These are phyloP conservation scores for Leucoptera coffeella DNA, from an alignment of 2,888 invertebrate species.

Conservation along the genomic window DNA sequence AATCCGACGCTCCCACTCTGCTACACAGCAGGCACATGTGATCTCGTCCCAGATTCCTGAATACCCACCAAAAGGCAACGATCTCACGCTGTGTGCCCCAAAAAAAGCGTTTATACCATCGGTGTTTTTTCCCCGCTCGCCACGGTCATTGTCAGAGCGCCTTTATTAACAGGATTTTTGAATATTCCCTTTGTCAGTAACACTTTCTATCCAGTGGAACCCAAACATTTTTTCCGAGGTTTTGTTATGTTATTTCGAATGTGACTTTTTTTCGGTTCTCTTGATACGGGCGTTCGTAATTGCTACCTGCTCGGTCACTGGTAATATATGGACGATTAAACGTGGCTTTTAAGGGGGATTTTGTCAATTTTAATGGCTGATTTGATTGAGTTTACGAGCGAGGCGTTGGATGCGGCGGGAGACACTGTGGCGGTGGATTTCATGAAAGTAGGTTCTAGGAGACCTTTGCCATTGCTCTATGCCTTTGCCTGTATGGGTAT, in stretches of 20 bases:
- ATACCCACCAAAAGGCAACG: constrained; percentile 32
- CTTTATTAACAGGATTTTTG: constrained; percentile 51
- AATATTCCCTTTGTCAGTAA: constrained; percentile 50
- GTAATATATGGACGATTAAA: constrained; percentile 53
- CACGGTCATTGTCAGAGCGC: too few relatives aligned
- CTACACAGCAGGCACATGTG: too few relatives aligned
- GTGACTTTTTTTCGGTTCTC: constrained; percentile 38
- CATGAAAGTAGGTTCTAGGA: too few relatives aligned
- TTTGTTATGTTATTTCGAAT: constrained; percentile 22
- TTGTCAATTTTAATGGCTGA: constrained; percentile 49
- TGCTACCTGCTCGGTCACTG: constrained; percentile 45
- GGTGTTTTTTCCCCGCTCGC: too few relatives aligned
- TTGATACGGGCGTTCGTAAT: constrained; percentile 52
- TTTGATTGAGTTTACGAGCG: constrained; percentile 50
- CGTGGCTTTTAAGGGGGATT: constrained; percentile 48
- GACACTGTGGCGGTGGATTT: constrained; percentile 52
- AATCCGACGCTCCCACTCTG: too few relatives aligned
- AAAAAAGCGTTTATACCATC: constrained; percentile 25
- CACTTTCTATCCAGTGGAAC: constrained; percentile 47
- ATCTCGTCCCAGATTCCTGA: constrained; percentile 32
- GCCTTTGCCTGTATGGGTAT: too few relatives aligned
- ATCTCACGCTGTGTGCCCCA: constrained; percentile 37
- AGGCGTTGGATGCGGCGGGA: too few relatives aligned
- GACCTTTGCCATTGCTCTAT: too few relatives aligned
- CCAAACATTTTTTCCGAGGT: constrained; percentile 24